phyloP scores from a whole-genome alignment of 1,140 invertebrate species.

The Mamestra configurata region DNA sequence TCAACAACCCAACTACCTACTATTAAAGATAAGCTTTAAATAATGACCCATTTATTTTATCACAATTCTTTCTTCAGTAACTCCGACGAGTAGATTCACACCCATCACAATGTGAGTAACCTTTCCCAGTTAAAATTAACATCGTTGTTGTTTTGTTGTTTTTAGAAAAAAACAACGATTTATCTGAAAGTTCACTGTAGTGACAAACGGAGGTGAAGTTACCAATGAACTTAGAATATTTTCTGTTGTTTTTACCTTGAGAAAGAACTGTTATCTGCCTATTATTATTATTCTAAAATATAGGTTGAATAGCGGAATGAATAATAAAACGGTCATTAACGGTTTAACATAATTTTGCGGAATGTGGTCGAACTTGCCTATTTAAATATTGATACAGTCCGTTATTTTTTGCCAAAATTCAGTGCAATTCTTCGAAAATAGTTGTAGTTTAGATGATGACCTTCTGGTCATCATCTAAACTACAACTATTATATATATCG shows the following conservation, averaged over 20 bases:
- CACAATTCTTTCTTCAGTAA: conserved; percentile 7
- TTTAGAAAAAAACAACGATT: conserved; percentile 1
- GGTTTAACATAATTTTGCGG: no score
- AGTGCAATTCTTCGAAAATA: no score
- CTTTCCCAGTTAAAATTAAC: neutral
- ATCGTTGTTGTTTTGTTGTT: neutral
- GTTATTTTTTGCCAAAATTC: no score
- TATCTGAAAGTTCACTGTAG: neutral
- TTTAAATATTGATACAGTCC: no score
- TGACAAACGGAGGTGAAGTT: neutral
- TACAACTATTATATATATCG: no score
- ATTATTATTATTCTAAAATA: neutral
- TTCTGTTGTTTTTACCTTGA: neutral
- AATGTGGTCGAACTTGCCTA: neutral
- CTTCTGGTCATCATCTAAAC: no score
- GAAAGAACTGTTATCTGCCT: neutral
- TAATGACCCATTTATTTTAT: conserved; percentile 36
- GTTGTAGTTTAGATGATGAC: no score
- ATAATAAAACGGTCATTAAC: neutral
- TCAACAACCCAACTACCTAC: neutral
- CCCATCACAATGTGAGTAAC: conserved; percentile 7
- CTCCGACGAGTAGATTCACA: neutral
- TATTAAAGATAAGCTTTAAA: neutral
- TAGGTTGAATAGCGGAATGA: neutral
- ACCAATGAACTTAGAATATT: neutral